Evolutionary conservation across 2,797 vertebrate species (phyloP), one percentile per base, ranked within the genome.

Genomic region (Anguilla pacifica): DNA sequence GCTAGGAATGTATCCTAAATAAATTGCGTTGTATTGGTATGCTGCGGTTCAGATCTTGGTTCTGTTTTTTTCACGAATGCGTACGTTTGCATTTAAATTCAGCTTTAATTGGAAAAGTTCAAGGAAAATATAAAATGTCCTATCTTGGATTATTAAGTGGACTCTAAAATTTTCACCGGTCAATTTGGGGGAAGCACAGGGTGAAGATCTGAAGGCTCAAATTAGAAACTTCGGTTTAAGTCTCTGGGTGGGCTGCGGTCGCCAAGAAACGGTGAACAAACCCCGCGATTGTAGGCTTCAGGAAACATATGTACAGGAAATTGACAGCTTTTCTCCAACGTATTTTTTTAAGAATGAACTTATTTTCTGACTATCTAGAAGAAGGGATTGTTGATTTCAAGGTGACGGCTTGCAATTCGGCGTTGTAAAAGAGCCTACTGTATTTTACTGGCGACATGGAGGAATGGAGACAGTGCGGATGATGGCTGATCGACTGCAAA

Each of bases 401-500:
- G 19, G 17, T 31, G 28, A 25, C 15, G 59, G 59, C n/a, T 25
- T 35, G n/a, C 17, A 55, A 83, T 25, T 46, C 46, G 86, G 46
- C 17, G 59, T 51, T 49, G 28, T 35, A 84, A 46, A 87, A 55
- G 17, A 79, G 11, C 13, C 74, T 31, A 22, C 17, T 81, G 83
- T 55, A 67, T 25, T 49, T 82, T 61, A 72, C 86, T 89, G 93
- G 89, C 87, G 93, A 92, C 88, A 99, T 99, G 98, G 98, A 99
- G 96, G 98, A 98, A 96, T 99, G 98, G 98, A 96, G 98, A 91
- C 98, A 99, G 90, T 99, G 98, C 90, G 98, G 98, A 31, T 97
- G 98, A 88, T 99, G 98, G 98, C 95, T 99, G 89, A 98, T 99
- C 90, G 98, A 99, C 96, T 99, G 98, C 94, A 98, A 97, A 95